Evolutionary conservation across 1,140 invertebrate species (phyloP), one percentile per base, ranked within the genome.

Genomic region (Frieseomelitta varia): DNA sequence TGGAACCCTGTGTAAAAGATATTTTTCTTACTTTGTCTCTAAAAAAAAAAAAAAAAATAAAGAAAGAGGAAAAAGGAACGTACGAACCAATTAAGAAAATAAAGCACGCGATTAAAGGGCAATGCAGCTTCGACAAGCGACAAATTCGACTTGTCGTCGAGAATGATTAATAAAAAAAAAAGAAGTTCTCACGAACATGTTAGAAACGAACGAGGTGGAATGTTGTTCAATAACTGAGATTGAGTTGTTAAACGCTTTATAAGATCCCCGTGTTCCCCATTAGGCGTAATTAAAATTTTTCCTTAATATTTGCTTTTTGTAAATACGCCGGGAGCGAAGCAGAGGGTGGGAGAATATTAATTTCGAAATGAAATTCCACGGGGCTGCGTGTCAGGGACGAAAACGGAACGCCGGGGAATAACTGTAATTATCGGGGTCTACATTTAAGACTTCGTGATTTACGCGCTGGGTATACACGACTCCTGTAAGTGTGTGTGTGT

Each of bases 341-440:
- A 8, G 6, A 3, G 39, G 39, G 39, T 0, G 39, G 39, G 39
- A 8, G 39, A 27, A 21, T 56, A 56, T 74, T 56, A 74, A 75
- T 51, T 47, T 3, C 15, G n/a, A 14, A 30, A 65, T 53, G 47
- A 21, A 51, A 65, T 67, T 65, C 17, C 6, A 8, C 8, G 24
- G 3, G n/a, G 14, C 10, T 21, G 63, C 63, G n/a, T 2, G n/a
- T 6, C 24, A 30, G 15, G 24, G 24, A 27, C 19, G 56, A 47
- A 77, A 39, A 24, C 17, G 39, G 34, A 68, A 21, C 30, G 17
- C 10, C 63, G 27, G 27, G 12, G 11, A 34, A 67, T 73, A 73
- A 51, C 76, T 67, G 63, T 67, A 63, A 73, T 73, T 63, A 81
- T 80, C 55, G 76, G 19, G 76, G 19, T 53, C 19, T 21, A 72